A percentile compares a stretch with the other conserved stretches of the same genome.
Evolutionary conservation across 2,113 vertebrate genomes (phyloP).

Genomic region (Rhinolophus ferrumequinum): DNA sequence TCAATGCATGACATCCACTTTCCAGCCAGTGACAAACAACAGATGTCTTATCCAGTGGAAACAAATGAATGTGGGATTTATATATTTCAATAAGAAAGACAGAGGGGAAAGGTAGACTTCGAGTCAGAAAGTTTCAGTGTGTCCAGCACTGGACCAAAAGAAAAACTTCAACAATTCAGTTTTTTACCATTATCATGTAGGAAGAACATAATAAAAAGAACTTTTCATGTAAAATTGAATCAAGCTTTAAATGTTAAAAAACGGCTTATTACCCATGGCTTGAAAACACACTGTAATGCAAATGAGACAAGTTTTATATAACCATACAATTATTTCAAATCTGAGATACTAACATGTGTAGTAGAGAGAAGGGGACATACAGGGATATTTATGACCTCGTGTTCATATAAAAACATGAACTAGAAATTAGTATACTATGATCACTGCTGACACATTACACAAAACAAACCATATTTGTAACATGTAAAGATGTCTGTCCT

Average conservation of each 20-base stretch:
- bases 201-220: not conserved
- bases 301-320: not conserved
- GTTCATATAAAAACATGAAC: not conserved
- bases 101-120: not conserved
- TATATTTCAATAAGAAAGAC: not conserved
- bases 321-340: no score
- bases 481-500: no score
- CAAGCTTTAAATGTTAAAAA: not conserved
- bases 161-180: not conserved
- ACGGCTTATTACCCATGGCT: not conserved
- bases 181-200: not conserved
- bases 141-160: not conserved
- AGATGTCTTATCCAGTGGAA: not conserved
- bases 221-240: not conserved
- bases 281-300: not conserved
- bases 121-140: not conserved
- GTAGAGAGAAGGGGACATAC: no score
- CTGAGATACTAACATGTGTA: no score
- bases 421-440: no score
- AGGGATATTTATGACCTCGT: not conserved
- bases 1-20: not conserved
- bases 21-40: not conserved
- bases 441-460: no score
- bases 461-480: not conserved
- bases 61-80: not conserved